A percentile compares a stretch with the other conserved stretches of the same genome.
phyloP scores from a whole-genome alignment of 2,113 vertebrate genomes.

The Ceuthmochares aereus region DNA sequence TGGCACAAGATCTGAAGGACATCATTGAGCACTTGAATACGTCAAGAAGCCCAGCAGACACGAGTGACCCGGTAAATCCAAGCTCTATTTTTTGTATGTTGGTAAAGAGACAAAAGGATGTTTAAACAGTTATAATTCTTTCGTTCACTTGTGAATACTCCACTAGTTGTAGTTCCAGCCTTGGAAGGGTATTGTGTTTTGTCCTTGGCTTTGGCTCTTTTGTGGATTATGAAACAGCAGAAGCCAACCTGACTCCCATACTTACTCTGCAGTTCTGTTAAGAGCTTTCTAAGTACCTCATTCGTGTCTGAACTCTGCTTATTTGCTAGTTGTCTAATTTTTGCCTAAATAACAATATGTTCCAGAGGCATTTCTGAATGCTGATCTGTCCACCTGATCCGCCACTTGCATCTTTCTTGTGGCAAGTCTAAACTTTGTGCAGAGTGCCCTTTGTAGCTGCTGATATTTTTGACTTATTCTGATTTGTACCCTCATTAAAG shows the following conservation, averaged over 20 bases:
- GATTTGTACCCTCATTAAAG: background rate
- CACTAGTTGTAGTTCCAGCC: fast-evolving
- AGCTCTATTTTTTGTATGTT: background rate
- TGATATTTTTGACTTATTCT: background rate
- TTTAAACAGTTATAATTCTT: background rate
- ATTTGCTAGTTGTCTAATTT: background rate
- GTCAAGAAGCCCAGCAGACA: conserved; percentile 80
- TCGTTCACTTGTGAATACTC: background rate
- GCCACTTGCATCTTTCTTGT: background rate
- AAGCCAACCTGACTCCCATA: background rate
- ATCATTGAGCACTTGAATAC: conserved; percentile 89
- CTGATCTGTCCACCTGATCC: fast-evolving
- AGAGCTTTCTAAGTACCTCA: background rate
- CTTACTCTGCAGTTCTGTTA: background rate
- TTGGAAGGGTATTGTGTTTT: background rate
- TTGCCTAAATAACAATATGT: background rate
- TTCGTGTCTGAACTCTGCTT: background rate
- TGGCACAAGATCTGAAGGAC: conserved; percentile 93
- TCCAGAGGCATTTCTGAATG: background rate
- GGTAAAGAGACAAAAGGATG: background rate
- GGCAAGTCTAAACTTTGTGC: background rate
- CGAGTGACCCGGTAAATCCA: conserved; percentile 82
- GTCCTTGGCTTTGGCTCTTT: background rate
- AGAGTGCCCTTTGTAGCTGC: too few relatives aligned
- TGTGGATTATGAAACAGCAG: background rate